Conservation (phyloP, 2,888 invertebrate species). For the Archaeoteleia sp. region DNA sequence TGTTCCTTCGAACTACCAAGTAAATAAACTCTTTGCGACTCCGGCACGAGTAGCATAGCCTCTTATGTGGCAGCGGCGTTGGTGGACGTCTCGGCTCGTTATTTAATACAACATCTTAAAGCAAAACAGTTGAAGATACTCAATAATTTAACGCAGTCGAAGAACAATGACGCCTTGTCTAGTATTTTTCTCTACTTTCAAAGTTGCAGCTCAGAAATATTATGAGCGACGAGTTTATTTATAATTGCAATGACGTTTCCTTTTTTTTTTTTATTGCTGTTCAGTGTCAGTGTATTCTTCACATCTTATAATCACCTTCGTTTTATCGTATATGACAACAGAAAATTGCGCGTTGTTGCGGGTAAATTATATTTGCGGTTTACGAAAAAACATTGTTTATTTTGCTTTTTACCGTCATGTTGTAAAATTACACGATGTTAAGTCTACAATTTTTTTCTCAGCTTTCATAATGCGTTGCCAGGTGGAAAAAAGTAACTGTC, state of each 20-base stretch:
- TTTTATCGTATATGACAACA: constrained; percentile 18
- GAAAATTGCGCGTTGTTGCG: constrained; percentile 28
- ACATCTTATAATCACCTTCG: constrained; percentile 21
- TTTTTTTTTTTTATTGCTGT: constrained; percentile 1
- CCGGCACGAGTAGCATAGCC: constrained; percentile 26
- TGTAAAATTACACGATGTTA: constrained; percentile 17
- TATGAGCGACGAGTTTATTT: no score
- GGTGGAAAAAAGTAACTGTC: background rate
- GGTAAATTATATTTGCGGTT: constrained; percentile 30
- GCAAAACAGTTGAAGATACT: constrained; percentile 10
- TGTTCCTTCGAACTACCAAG: constrained; percentile 36
- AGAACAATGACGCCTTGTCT: constrained; percentile 1
- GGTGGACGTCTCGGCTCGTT: constrained; percentile 28
- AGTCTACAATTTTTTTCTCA: background rate
- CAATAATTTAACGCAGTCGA: no score
- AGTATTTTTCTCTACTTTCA: background rate
- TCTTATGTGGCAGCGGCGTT: constrained; percentile 31
- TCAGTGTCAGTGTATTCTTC: background rate
- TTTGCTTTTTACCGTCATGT: constrained; percentile 14
- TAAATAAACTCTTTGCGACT: constrained; percentile 43
- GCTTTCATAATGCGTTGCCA: background rate
- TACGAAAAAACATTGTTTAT: constrained; percentile 23
- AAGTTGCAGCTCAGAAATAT: no score
- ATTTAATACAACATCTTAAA: constrained; percentile 20
- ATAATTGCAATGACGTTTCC: no score